phyloP scores from a whole-genome alignment of 2,888 invertebrate species.

The Drosophila macrothrix region DNA sequence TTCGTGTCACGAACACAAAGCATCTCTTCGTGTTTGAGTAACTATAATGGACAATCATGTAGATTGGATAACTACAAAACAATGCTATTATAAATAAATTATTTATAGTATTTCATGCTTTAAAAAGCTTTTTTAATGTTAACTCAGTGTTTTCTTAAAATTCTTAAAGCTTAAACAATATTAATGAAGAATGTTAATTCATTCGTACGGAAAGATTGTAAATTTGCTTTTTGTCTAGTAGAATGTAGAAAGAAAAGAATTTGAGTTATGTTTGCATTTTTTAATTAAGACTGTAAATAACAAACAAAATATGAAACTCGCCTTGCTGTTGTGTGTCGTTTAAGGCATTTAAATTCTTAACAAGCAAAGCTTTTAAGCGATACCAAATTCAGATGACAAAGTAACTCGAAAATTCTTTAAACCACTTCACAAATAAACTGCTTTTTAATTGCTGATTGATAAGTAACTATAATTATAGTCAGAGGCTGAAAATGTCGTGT shows the following conservation, averaged over 20 bases:
- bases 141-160: not conserved
- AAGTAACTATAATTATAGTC: not conserved
- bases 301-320: not conserved
- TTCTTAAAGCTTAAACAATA: not conserved
- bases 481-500: not conserved
- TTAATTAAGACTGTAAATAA: not conserved
- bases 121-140: not conserved
- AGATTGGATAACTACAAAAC: not conserved
- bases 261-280: not conserved
- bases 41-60: not conserved
- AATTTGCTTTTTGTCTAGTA: not conserved
- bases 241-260: not conserved
- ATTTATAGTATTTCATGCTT: not conserved
- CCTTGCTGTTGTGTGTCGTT: not conserved
- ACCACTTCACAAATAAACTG: not conserved
- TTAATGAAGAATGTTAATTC: not conserved
- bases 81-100: too few relatives aligned
- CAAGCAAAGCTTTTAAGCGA: not conserved
- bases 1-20: not conserved
- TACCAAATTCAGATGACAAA: not conserved
- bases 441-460: not conserved
- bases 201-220: not conserved
- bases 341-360: not conserved
- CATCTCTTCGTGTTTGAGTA: too few relatives aligned
- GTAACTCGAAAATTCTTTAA: not conserved